These are phyloP conservation scores for Calypte anna DNA, from an alignment of 2,113 vertebrate species.

Conservation along the genomic window DNA sequence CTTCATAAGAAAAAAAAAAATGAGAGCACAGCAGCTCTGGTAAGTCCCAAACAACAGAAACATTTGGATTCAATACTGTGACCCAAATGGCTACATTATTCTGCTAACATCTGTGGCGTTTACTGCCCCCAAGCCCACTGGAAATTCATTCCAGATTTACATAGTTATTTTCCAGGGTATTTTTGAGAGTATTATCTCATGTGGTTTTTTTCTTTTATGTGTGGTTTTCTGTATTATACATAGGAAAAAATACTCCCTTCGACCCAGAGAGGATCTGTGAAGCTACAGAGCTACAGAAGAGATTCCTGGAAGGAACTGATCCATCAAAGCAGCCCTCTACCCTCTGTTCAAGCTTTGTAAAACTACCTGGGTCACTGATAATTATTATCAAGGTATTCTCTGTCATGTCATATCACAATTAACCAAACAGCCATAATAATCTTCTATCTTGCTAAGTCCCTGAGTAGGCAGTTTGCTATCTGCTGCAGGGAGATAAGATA, in stretches of 20 bases:
- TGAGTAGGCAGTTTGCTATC: slow-evolving; percentile 16
- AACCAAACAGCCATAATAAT: slow-evolving; percentile 32
- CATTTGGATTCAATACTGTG: not conserved
- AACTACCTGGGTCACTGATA: slow-evolving; percentile 24
- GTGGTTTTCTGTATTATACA: not conserved
- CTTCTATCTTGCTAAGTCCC: not conserved
- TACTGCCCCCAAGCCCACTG: not conserved
- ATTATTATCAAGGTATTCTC: slow-evolving; percentile 57
- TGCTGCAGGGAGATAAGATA: not conserved
- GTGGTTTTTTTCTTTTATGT: not conserved
- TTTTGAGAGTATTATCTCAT: not conserved
- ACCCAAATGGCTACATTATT: not conserved
- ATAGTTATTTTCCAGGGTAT: not conserved
- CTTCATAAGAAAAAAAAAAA: not conserved
- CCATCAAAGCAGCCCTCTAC: not conserved
- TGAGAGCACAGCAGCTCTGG: not conserved
- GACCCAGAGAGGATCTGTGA: not conserved
- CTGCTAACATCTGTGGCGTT: not conserved
- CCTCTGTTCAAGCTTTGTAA: slow-evolving; percentile 22
- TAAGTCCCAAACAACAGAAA: not conserved
- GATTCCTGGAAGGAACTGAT: not conserved
- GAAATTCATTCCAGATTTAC: not conserved
- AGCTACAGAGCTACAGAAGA: not conserved
- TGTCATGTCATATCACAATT: slow-evolving; percentile 53
- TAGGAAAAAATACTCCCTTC: not conserved